These are phyloP conservation scores for Cistogaster globosa DNA, from an alignment of 2,888 invertebrate species.

Conservation along the genomic window DNA sequence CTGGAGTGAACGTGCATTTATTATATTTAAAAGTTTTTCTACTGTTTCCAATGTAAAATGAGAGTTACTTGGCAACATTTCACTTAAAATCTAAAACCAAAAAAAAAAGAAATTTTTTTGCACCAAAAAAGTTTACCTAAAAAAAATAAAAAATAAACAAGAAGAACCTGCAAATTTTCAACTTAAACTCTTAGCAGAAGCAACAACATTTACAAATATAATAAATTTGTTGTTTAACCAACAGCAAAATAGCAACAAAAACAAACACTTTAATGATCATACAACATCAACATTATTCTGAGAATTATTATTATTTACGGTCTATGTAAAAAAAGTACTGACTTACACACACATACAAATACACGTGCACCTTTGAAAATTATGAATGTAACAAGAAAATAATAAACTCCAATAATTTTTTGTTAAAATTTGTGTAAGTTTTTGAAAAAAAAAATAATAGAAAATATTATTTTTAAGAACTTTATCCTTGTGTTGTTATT, in stretches of 20 bases:
- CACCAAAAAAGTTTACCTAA: constrained; percentile 47
- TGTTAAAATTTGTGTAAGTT: constrained; percentile 1
- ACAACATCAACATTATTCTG: constrained; percentile 17
- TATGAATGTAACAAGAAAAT: constrained; percentile 56
- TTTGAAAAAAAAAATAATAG: constrained; percentile 53
- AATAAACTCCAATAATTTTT: constrained; percentile 59
- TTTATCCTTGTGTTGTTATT: constrained; percentile 51
- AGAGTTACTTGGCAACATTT: constrained; percentile 78
- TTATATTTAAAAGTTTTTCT: constrained; percentile 63
- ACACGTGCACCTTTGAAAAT: background rate
- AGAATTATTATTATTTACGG: background rate
- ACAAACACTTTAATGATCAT: constrained; percentile 25
- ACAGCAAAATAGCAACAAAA: constrained; percentile 9
- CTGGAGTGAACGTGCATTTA: constrained; percentile 70
- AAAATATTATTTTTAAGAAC: constrained; percentile 64
- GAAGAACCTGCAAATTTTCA: constrained; percentile 13
- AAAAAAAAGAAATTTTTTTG: constrained; percentile 17
- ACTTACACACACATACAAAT: background rate
- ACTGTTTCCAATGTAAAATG: constrained; percentile 66
- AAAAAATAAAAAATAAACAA: constrained; percentile 9
- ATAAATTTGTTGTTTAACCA: background rate
- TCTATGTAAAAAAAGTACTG: no score
- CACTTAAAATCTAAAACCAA: constrained; percentile 60
- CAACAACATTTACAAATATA: constrained; percentile 13
- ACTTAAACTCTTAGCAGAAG: constrained; percentile 8